Base-by-base conservation (phyloP, 2,888 invertebrate species). In the Melitaea athalia region DNA sequence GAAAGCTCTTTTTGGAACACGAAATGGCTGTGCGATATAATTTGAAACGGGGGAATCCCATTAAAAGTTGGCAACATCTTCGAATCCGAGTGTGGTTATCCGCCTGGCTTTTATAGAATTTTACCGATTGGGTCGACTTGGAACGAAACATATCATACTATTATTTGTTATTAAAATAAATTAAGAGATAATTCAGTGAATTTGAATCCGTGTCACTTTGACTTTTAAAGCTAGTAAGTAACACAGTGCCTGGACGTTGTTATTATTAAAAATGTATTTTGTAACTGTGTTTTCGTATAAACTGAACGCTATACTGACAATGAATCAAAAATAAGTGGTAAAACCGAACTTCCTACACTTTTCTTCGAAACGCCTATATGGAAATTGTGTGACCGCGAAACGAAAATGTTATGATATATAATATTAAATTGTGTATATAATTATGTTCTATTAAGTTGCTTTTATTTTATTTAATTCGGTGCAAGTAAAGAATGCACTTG, bases 21-120 rank as follows among this genome's bases (percentile, higher is more conserved):
- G 95, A 81, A 95, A 95, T 81, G 97, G 97, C 73, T 97, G 97
- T 89, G 95, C 95, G 76, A 95, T 97, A 93, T 97, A 87, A 92
- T 83, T 76, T 76, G 73, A 38, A 43, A 61, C 50, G 15, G 31
- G 55, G 60, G 33, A 50, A 8, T 11, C 5, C 4, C 5, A 38
- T 3, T 14, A 55, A 55, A n/a, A 14, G 6, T 52, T 69, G 60
- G 61, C 70, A 68, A 68, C 67, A 68, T 69, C 62, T 62, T 55
- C 76, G 71, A 74, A 69, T 80, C 83, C 85, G 84, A 83, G 85
- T 85, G 80, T 68, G 75, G 79, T 72, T 75, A 74, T 80, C 82
- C 81, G 82, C 80, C 82, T 85, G 76, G 72, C 68, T 80, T 84
- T 82, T 81, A 74, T 78, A 79, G 76, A 80, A 76, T 70, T 73